Conservation (phyloP, 2,113 vertebrate species). For the Isichthys henryi region DNA sequence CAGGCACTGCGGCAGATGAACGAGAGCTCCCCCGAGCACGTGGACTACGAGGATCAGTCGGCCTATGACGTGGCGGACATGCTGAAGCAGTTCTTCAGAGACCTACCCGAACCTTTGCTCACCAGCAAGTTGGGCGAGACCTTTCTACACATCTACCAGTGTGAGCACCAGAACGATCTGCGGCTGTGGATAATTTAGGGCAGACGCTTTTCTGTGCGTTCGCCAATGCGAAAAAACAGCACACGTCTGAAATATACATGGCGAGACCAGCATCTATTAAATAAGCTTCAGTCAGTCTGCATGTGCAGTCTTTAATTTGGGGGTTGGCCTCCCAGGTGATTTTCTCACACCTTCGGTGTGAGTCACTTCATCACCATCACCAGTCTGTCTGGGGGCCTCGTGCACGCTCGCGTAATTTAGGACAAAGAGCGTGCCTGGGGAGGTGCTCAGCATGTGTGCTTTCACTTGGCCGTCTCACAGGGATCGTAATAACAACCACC, state of each 20-base stretch:
- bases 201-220: not conserved
- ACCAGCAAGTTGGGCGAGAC: conserved; percentile 92
- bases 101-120: conserved; percentile 88
- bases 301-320: not conserved
- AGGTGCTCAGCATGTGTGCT: not conserved
- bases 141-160: conserved; percentile 68
- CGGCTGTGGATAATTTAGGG: not conserved
- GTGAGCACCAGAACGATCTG: not conserved
- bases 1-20: conserved; percentile 88
- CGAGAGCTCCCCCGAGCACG: conserved; percentile 73
- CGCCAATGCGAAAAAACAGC: not conserved
- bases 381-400: not conserved
- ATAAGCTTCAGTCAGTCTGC: not conserved
- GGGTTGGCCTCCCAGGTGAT: not conserved
- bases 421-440: not conserved
- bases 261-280: not conserved
- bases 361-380: not conserved
- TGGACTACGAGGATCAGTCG: conserved; percentile 85
- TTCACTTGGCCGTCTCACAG: not conserved
- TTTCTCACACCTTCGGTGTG: not conserved
- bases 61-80: conserved; percentile 95
- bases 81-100: conserved; percentile 96
- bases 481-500: not conserved
- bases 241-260: not conserved
- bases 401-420: not conserved